Evolutionary conservation across 2,888 invertebrate species (phyloP), one percentile per base, ranked within the genome.

Genomic region (Cosmia pyralina): DNA sequence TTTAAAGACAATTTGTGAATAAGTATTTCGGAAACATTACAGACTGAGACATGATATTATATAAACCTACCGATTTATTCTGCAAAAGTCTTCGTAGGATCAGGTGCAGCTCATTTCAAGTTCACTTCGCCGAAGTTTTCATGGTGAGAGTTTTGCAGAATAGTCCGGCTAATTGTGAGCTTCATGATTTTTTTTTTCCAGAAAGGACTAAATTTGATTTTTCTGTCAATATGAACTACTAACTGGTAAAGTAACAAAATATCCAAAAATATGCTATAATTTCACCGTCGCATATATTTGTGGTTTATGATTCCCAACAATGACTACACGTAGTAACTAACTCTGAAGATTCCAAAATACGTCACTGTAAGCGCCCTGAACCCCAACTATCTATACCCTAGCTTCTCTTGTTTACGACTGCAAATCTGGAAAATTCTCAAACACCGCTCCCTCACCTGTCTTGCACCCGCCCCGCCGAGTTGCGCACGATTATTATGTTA

Each of bases 401-500:
- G 11, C 7, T 15, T 19, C 19, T 22, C 6, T 4, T 46, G 19
- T 8, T 28, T 13, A 13, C 4, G n/a, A 48, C 17, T 22, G 3
- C 5, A 41, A 52, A 72, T 63, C 62, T 65, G 48, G 62, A 74
- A 72, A 10, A 55, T 60, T 68, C 67, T 11, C 17, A 41, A 65
- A 63, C 52, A 78, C 28, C 88, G 91, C 92, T 84, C 50, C 52
- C 62, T 58, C 82, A 85, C 81, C 65, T 86, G 38, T 69, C 87
- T 87, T 87, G 69, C 59, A 64, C 82, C 77, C 41, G 69, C 68
- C 58, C 66, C 73, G 64, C 67, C 81, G 69, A 82, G 85, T 85
- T 83, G 86, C 82, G 75, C 87, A 87, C 84, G 84, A 90, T 93
- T 91, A 92, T 92, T 92, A 93, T 93, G 93, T 88, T 93, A 93